These are phyloP conservation scores for Sinocyclocheilus anshuiensis DNA, from an alignment of 2,113 vertebrate genomes.

Conservation along the genomic window DNA sequence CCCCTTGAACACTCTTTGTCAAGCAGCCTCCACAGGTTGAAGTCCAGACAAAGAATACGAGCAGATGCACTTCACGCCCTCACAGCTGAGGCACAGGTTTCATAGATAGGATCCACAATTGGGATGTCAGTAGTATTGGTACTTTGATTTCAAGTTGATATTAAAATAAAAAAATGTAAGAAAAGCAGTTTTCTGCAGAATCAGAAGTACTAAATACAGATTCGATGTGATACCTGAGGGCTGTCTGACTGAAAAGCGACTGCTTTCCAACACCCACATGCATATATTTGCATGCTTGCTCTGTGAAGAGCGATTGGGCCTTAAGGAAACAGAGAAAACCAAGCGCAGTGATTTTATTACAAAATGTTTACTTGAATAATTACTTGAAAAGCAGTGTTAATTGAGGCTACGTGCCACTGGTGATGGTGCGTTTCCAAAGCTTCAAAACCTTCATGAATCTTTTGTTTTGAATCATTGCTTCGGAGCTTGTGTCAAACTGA, in stretches of 20 bases:
- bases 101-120: background rate
- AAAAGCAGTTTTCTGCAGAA: background rate
- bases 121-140: background rate
- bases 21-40: slow-evolving; percentile 19
- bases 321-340: background rate
- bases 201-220: background rate
- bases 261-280: background rate
- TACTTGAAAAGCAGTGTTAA: background rate
- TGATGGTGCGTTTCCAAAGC: background rate
- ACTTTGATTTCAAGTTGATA: background rate
- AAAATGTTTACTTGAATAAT: background rate
- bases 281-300: background rate
- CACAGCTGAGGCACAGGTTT: background rate
- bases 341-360: background rate
- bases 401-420: background rate
- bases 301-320: background rate
- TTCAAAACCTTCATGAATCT: background rate
- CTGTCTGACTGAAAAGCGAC: background rate
- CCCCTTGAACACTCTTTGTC: slow-evolving; percentile 20
- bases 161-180: background rate
- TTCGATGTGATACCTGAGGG: background rate
- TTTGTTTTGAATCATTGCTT: no score
- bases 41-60: background rate
- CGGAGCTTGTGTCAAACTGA: no score
- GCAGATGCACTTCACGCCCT: background rate